Evolutionary conservation across 2,113 vertebrate species (phyloP).

Genomic region (Microcebus tavaratra): DNA sequence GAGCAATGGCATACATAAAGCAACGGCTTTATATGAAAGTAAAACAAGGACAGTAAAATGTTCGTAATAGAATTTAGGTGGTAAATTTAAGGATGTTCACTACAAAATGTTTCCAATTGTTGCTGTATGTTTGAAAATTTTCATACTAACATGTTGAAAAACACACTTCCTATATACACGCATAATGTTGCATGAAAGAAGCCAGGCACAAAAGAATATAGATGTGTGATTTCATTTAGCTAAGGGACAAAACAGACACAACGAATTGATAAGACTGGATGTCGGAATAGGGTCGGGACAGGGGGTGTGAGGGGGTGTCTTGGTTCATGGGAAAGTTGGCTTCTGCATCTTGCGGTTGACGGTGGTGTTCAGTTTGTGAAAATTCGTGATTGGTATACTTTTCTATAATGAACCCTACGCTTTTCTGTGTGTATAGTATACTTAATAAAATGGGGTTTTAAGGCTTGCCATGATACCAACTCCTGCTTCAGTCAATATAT

Average conservation of each 20-base stretch:
- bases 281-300: background rate
- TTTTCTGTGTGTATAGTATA: background rate
- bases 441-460: background rate
- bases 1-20: background rate
- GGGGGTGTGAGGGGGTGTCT: fast-evolving
- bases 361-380: background rate
- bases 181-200: background rate
- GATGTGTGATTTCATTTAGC: background rate
- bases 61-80: background rate
- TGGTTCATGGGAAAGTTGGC: background rate
- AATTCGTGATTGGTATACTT: background rate
- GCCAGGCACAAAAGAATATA: background rate
- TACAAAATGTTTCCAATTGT: background rate
- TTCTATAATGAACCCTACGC: background rate
- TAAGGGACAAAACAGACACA: background rate
- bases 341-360: background rate
- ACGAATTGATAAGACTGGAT: too few relatives aligned
- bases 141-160: background rate
- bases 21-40: background rate
- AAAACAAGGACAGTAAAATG: background rate
- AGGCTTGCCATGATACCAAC: background rate
- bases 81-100: background rate
- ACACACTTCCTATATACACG: background rate
- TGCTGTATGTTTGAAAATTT: background rate
- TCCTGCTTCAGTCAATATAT: background rate